Percentiles rank a stretch among this genome's conserved stretches.
Conservation (phyloP, 2,113 vertebrate genomes). For the Bombycilla garrulus region DNA sequence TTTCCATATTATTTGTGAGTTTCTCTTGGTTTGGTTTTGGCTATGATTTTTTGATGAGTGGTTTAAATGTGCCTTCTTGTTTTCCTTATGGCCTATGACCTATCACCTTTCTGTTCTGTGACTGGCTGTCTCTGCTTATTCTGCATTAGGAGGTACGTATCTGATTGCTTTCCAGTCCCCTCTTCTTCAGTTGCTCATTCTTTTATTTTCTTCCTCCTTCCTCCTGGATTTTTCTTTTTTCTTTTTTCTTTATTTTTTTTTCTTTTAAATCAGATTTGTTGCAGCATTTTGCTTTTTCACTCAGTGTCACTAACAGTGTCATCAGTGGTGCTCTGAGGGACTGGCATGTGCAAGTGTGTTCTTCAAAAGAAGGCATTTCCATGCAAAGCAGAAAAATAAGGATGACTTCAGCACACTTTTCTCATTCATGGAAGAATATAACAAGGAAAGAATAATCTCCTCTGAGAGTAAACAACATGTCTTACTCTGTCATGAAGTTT, state of each 20-base stretch:
- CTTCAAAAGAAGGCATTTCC: background rate
- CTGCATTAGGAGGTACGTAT: constrained; percentile 92
- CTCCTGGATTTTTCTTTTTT: background rate
- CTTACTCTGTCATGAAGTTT: background rate
- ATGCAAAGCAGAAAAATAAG: background rate
- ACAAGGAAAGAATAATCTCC: background rate
- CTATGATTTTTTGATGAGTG: constrained; percentile 76
- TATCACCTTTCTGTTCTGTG: constrained; percentile 91
- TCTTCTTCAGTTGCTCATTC: constrained; percentile 64
- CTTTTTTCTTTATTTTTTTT: background rate
- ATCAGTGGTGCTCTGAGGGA: background rate
- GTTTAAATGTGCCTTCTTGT: constrained; percentile 85
- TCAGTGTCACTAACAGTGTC: constrained; percentile 55
- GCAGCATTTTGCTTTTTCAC: constrained; percentile 39
- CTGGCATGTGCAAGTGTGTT: background rate
- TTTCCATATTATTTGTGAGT: constrained; percentile 75
- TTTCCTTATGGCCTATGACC: constrained; percentile 86
- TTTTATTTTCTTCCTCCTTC: constrained; percentile 42
- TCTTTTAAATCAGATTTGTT: background rate
- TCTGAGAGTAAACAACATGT: background rate
- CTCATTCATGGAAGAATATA: background rate
- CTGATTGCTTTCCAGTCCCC: constrained; percentile 72
- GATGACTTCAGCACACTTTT: background rate
- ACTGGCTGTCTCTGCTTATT: constrained; percentile 89
- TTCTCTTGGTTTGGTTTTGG: constrained; percentile 77